phyloP scores from a whole-genome alignment of 2,113 vertebrate species.

The Carlito syrichta region DNA sequence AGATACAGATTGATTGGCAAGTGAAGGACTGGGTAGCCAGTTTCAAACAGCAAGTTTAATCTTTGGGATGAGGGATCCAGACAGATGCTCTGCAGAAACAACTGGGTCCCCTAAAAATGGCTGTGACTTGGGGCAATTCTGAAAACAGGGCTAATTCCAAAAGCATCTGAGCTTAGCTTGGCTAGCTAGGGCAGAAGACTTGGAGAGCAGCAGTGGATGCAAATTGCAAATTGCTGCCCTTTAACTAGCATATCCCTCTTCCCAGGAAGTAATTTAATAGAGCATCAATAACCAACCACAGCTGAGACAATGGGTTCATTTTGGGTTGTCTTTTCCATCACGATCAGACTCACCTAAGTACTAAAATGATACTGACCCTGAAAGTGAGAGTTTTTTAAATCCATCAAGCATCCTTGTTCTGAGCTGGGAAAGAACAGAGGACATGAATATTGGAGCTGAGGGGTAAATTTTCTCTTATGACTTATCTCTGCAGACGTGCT shows the following conservation, averaged over 20 bases:
- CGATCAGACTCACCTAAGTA: neutral
- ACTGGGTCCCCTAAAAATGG: neutral
- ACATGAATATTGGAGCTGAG: neutral
- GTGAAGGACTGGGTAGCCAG: neutral
- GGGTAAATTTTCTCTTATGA: neutral
- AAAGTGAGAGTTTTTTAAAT: neutral
- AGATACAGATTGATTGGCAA: neutral
- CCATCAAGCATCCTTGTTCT: neutral
- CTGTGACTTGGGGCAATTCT: neutral
- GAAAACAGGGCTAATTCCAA: neutral
- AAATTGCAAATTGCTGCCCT: neutral
- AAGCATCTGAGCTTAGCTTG: neutral
- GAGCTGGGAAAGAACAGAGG: neutral
- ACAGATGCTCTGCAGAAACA: neutral
- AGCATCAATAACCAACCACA: neutral
- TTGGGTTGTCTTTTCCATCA: neutral
- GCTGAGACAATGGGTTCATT: neutral
- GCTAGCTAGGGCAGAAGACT: neutral
- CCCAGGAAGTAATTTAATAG: neutral
- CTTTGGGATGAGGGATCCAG: neutral
- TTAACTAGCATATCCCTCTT: neutral
- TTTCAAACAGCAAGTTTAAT: slow-evolving; percentile 2
- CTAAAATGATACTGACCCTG: neutral
- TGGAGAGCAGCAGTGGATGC: neutral
- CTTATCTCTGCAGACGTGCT: neutral